A percentile compares a stretch with the other conserved stretches of the same genome.
Evolutionary conservation across 2,888 invertebrate species (phyloP).

Genomic region (Pristionchus maxplancki): DNA sequence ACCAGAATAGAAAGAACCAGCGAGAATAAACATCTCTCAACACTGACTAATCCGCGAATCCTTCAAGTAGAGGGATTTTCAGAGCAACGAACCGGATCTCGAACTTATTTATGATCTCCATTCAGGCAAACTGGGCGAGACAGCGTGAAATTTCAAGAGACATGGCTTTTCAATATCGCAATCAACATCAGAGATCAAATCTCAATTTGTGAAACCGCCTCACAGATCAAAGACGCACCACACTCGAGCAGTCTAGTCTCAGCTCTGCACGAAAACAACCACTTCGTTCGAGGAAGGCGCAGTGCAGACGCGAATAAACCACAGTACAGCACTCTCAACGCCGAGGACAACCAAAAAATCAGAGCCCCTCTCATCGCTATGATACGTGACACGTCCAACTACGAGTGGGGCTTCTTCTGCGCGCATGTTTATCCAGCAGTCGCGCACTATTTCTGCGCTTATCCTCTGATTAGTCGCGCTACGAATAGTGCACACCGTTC

Average conservation of each 20-base stretch:
- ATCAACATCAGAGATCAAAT: not conserved
- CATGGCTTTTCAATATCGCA: not conserved
- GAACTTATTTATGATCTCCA: too few species aligned
- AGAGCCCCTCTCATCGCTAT: not conserved
- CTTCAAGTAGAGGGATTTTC: not conserved
- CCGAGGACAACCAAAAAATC: too few species aligned
- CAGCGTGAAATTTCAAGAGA: not conserved
- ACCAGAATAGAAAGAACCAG: conserved; percentile 5
- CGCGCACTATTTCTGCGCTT: not conserved
- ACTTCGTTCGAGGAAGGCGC: not conserved
- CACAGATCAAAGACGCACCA: not conserved
- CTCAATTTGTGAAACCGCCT: not conserved
- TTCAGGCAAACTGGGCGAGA: too few species aligned
- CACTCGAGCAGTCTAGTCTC: not conserved
- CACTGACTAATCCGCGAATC: not conserved
- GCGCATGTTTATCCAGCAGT: not conserved
- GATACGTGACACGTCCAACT: not conserved
- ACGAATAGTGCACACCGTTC: not conserved
- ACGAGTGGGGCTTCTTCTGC: not conserved
- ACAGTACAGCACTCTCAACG: too few species aligned
- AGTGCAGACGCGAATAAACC: not conserved
- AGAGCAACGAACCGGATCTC: not conserved
- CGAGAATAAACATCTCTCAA: conserved; percentile 6
- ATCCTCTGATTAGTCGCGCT: not conserved
- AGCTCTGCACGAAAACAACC: not conserved